Evolutionary conservation across 2,888 invertebrate genomes (phyloP), one percentile per base, ranked within the genome.

Genomic region (Parasteatoda lunata): DNA sequence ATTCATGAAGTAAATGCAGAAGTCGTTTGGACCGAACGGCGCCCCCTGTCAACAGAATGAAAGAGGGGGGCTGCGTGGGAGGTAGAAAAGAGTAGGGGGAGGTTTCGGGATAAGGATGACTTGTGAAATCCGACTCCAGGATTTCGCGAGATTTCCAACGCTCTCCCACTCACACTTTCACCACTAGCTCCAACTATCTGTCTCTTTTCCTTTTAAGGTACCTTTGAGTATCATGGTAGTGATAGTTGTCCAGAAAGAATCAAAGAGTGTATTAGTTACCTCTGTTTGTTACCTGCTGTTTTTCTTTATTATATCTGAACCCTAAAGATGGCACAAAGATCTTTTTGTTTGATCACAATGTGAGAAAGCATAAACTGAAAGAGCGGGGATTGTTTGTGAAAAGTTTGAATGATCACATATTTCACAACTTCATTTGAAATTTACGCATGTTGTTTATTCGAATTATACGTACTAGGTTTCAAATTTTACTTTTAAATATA

Each of bases 71-170:
- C 64, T 47, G 76, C 52, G 51, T 66, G 81, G 75, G 69, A n/a
- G 48, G 72, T 48, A 15, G 81, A 52, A 64, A 65, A 48, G 64
- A 70, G 76, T 68, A 47, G 54, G 51, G 71, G 72, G 79, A 71
- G 75, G 65, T 76, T 76, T 86, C 85, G 72, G 85, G 85, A 86
- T 86, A 86, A 86, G 85, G 80, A 86, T 86, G 85, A 81, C 85
- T 86, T 70, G 85, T 80, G 85, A 86, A 86, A 86, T 86, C 85
- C 85, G 85, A 86, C 85, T 87, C 87, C 87, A 72, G 82, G 82
- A 82, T 87, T 87, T 78, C 82, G 68, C 82, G 66, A 81, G 81
- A 81, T 81, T 81, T 81, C 73, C 65, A 65, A 49, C 65, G 30
- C 48, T 7, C 52, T 66, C 52, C 69, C n/a, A 48, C 49, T 15